Evolutionary conservation across 2,888 invertebrate species (phyloP).

Genomic region (Flabesymbios commensalis): DNA sequence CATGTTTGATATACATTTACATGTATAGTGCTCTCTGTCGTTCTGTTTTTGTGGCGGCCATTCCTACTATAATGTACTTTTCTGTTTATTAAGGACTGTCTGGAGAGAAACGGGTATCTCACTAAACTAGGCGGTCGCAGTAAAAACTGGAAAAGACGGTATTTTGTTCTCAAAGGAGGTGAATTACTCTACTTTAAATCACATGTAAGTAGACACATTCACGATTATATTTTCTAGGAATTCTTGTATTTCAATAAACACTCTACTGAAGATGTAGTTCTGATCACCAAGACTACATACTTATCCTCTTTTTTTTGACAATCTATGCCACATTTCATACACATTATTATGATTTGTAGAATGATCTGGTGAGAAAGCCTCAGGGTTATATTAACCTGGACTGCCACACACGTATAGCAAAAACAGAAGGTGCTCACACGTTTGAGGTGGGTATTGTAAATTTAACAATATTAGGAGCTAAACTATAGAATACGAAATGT

Average conservation of each 20-base stretch:
- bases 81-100: slow-evolving; percentile 19
- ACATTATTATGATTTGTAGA: too few species aligned
- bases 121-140: slow-evolving; percentile 91
- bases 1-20: too few species aligned
- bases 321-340: too few species aligned
- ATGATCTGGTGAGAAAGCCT: slow-evolving; percentile 70
- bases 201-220: slow-evolving; percentile 65
- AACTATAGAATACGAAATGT: too few species aligned
- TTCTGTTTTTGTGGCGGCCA: too few species aligned
- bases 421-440: slow-evolving; percentile 90
- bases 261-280: too few species aligned
- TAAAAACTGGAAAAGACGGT: slow-evolving; percentile 94
- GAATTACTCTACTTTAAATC: slow-evolving; percentile 93
- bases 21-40: too few species aligned
- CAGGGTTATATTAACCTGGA: slow-evolving; percentile 90
- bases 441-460: slow-evolving; percentile 72
- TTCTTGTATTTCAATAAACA: neutral
- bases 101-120: slow-evolving; percentile 88
- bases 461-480: too few species aligned
- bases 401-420: slow-evolving; percentile 88
- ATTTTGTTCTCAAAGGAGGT: slow-evolving; percentile 94
- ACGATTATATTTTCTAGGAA: neutral
- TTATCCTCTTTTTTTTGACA: too few species aligned
- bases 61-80: too few species aligned
- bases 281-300: too few species aligned